These are phyloP conservation scores for Columba livia DNA, from an alignment of 2,113 vertebrate species.

Conservation along the genomic window DNA sequence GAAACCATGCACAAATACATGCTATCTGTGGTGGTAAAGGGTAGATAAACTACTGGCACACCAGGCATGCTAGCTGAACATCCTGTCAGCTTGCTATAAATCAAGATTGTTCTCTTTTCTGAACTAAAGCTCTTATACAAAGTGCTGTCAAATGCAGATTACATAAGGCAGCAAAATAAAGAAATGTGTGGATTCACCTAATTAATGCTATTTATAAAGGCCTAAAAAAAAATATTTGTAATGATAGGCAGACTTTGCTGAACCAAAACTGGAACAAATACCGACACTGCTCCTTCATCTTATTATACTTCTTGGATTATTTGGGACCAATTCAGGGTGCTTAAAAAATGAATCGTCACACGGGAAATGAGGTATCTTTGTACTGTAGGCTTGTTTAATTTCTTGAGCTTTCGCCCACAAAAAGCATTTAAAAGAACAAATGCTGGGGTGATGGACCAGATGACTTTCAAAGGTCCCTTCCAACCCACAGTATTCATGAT, in stretches of 20 bases:
- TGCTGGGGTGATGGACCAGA: too few species aligned
- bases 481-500: too few species aligned
- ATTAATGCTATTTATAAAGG: background rate
- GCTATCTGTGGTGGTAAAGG: background rate
- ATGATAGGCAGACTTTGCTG: background rate
- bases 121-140: background rate
- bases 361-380: background rate
- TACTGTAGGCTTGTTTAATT: background rate
- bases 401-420: background rate
- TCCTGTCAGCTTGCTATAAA: background rate
- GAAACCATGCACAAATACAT: fast-evolving
- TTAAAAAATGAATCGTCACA: background rate
- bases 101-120: background rate
- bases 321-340: background rate
- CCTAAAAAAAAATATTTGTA: background rate
- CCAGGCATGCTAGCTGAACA: background rate
- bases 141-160: background rate
- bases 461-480: too few species aligned
- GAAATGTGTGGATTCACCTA: background rate
- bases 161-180: background rate
- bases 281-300: background rate
- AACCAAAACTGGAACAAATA: background rate
- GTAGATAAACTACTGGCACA: background rate
- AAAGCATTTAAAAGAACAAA: background rate
- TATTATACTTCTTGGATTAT: background rate